Percentiles rank a stretch among this genome's conserved stretches.
Conservation (phyloP, 2,888 invertebrate genomes). For the Phaedon cochleariae region DNA sequence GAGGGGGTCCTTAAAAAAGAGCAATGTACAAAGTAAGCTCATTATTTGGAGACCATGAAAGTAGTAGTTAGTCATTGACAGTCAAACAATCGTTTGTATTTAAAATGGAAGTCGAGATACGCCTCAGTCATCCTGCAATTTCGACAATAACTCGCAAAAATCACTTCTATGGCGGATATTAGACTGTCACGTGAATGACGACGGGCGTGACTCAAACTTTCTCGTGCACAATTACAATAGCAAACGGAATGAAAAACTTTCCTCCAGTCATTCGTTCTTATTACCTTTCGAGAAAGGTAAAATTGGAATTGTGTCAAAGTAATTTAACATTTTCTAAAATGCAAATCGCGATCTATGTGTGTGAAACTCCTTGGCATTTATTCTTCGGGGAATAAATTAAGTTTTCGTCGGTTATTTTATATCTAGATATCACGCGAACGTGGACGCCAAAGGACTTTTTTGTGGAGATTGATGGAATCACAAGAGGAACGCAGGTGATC, state of each 20-base stretch:
- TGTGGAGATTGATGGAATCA: background rate
- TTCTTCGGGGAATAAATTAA: slow-evolving; percentile 10
- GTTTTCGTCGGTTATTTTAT: slow-evolving; percentile 2
- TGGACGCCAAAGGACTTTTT: background rate
- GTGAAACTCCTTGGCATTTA: background rate
- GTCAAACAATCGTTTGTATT: background rate
- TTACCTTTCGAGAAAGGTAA: slow-evolving; percentile 23
- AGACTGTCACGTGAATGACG: slow-evolving; percentile 30
- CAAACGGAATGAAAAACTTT: slow-evolving; percentile 36
- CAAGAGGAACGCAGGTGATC: background rate
- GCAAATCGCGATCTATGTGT: slow-evolving; percentile 29
- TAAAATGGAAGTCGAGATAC: background rate
- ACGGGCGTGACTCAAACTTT: slow-evolving; percentile 17
- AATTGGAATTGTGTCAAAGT: slow-evolving; percentile 38
- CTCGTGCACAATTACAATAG: slow-evolving; percentile 32
- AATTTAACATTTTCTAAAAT: slow-evolving; percentile 35
- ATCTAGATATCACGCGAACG: background rate
- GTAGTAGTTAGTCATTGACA: too few species aligned
- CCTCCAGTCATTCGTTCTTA: slow-evolving; percentile 30
- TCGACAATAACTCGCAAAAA: slow-evolving; percentile 27
- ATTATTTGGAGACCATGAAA: too few species aligned
- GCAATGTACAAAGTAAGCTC: too few species aligned
- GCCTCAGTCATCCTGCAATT: background rate
- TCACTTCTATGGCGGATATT: slow-evolving; percentile 43
- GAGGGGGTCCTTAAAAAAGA: too few species aligned